These are phyloP conservation scores for Sphecodes monilicornis DNA, from an alignment of 2,888 invertebrate species.

Conservation along the genomic window DNA sequence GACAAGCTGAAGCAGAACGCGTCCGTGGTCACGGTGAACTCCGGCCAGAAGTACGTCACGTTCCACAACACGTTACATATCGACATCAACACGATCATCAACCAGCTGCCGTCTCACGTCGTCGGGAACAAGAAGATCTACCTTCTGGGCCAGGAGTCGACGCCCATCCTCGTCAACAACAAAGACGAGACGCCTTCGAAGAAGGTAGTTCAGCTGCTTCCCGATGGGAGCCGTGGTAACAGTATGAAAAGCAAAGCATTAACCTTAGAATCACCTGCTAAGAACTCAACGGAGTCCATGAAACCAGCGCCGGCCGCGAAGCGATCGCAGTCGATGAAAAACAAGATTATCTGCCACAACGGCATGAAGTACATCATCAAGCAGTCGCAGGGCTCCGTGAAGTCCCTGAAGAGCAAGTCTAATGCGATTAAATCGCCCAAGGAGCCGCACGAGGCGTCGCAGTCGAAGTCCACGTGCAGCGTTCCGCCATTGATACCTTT, in stretches of 20 bases:
- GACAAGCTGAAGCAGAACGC: constrained; percentile 39
- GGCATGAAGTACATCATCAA: constrained; percentile 73
- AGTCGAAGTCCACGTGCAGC: constrained; percentile 3
- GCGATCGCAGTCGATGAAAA: constrained; percentile 8
- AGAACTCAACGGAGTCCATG: neutral
- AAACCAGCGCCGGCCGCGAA: neutral
- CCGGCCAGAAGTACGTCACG: constrained; percentile 70
- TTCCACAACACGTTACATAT: constrained; percentile 72
- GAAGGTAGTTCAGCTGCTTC: constrained; percentile 29
- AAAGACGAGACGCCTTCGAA: constrained; percentile 31
- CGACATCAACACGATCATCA: constrained; percentile 73
- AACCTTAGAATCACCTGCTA: constrained; percentile 8
- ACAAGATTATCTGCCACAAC: constrained; percentile 68
- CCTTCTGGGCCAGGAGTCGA: constrained; percentile 70
- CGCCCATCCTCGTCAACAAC: constrained; percentile 31
- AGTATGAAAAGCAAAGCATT: constrained; percentile 40
- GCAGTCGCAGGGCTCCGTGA: constrained; percentile 12
- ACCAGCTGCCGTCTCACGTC: constrained; percentile 72
- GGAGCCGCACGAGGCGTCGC: neutral
- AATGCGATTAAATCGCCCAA: neutral
- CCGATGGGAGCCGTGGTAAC: constrained; percentile 35
- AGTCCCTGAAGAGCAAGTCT: constrained; percentile 2
- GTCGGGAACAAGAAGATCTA: constrained; percentile 74
- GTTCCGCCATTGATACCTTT: constrained; percentile 28
- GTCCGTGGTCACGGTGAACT: constrained; percentile 45